Evolutionary conservation across 2,888 invertebrate genomes (phyloP).

Genomic region (Nowickia ferox): DNA sequence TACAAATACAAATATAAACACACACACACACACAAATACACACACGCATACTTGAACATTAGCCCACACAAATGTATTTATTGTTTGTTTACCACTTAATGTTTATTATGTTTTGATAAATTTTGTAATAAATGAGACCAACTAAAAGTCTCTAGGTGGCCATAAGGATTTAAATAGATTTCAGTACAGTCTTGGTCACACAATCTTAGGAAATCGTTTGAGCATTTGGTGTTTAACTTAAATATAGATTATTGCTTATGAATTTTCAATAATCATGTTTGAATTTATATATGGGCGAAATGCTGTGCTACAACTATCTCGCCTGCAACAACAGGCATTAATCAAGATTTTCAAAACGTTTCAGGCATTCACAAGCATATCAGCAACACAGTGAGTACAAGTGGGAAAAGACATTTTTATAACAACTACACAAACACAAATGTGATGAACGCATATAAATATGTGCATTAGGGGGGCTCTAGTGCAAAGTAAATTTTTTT

Average conservation of each 20-base stretch:
- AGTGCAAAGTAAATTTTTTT: too few species aligned
- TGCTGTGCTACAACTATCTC: conserved; percentile 30
- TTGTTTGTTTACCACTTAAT: not conserved
- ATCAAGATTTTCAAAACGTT: conserved; percentile 67
- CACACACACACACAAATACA: too few species aligned
- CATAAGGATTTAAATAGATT: not conserved
- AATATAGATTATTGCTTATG: conserved; percentile 38
- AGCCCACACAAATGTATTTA: not conserved
- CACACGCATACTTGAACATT: too few species aligned
- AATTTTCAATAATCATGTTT: conserved; percentile 58
- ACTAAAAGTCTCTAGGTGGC: not conserved
- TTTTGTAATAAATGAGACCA: conserved; percentile 11
- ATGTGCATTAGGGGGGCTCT: not conserved
- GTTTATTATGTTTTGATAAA: conserved; percentile 2
- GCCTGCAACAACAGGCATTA: conserved; percentile 53
- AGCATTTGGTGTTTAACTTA: not conserved
- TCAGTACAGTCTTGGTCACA: conserved; percentile 16
- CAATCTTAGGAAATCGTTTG: not conserved
- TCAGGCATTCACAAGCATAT: conserved; percentile 38
- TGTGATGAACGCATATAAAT: not conserved
- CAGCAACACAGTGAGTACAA: conserved; percentile 24
- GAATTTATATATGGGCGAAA: conserved; percentile 49
- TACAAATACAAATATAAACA: conserved; percentile 48
- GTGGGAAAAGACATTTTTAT: conserved; percentile 62
- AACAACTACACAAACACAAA: conserved; percentile 30